A percentile compares a stretch with the other conserved stretches of the same genome.
phyloP scores from a whole-genome alignment of 2,113 vertebrate genomes.

The Poeciliopsis prolifica region DNA sequence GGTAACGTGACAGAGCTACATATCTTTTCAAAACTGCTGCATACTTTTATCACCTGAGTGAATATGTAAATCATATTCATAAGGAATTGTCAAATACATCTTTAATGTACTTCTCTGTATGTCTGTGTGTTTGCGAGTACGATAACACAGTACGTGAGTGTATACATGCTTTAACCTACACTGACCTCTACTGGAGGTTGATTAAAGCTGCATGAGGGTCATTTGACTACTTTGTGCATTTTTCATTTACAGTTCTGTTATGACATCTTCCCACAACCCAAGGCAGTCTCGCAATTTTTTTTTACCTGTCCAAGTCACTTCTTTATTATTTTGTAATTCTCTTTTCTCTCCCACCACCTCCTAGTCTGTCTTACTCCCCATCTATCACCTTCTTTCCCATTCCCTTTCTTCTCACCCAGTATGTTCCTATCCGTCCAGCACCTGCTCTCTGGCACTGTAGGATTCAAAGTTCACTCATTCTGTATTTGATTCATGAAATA shows the following conservation, averaged over 20 bases:
- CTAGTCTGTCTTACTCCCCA: slow-evolving; percentile 27
- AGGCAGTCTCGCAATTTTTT: not conserved
- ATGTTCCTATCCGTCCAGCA: slow-evolving; percentile 36
- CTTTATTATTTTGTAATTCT: slow-evolving; percentile 53
- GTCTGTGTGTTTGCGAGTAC: not conserved
- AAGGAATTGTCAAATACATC: slow-evolving; percentile 36
- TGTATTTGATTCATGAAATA: slow-evolving; percentile 21
- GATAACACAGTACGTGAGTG: not conserved
- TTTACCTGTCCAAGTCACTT: slow-evolving; percentile 12
- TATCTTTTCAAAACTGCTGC: slow-evolving; percentile 33
- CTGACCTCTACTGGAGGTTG: slow-evolving; percentile 72
- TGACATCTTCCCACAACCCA: not conserved
- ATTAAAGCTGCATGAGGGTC: slow-evolving; percentile 43
- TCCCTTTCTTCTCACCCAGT: slow-evolving; percentile 64
- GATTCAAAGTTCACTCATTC: slow-evolving; percentile 37
- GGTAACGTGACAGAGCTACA: slow-evolving; percentile 26
- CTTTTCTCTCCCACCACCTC: slow-evolving; percentile 39
- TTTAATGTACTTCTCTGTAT: not conserved
- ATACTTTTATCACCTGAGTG: slow-evolving; percentile 32
- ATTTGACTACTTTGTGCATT: not conserved
- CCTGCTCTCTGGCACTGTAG: slow-evolving; percentile 29
- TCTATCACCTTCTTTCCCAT: slow-evolving; percentile 44
- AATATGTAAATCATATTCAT: slow-evolving; percentile 35
- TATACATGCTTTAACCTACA: slow-evolving; percentile 56
- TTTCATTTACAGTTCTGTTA: slow-evolving; percentile 4